These are phyloP conservation scores for Petrophora chlorosata DNA, from an alignment of 2,888 invertebrate genomes.

Conservation along the genomic window DNA sequence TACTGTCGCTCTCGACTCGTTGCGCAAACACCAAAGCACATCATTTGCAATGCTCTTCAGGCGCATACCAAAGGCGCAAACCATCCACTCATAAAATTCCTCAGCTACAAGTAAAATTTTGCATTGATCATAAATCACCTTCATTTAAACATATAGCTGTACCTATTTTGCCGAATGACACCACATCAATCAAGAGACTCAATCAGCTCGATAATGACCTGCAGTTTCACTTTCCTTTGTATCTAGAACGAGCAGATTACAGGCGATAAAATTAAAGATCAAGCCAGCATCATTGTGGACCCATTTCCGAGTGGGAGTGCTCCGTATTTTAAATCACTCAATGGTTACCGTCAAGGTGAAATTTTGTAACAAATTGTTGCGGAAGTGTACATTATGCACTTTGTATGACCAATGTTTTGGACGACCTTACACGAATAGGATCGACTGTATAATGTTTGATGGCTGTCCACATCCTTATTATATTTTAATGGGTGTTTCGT, in stretches of 20 bases:
- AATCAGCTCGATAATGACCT: constrained; percentile 56
- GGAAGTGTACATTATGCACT: constrained; percentile 57
- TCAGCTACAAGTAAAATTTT: constrained; percentile 22
- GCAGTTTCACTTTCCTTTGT: constrained; percentile 61
- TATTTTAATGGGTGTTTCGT: constrained; percentile 31
- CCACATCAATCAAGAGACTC: constrained; percentile 52
- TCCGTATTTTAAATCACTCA: constrained; percentile 43
- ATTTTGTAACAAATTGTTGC: constrained; percentile 52
- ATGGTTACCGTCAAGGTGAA: constrained; percentile 48
- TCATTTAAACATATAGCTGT: constrained; percentile 43
- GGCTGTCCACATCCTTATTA: constrained; percentile 31
- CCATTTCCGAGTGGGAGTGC: constrained; percentile 53
- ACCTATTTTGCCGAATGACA: constrained; percentile 49
- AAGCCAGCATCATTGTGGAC: constrained; percentile 48
- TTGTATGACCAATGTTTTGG: constrained; percentile 48
- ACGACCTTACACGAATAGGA: constrained; percentile 49
- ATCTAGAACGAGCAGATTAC: constrained; percentile 47
- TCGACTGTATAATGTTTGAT: constrained; percentile 39
- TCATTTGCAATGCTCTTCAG: constrained; percentile 46
- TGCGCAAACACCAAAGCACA: constrained; percentile 56
- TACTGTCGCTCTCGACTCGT: constrained; percentile 58
- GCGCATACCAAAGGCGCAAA: constrained; percentile 25
- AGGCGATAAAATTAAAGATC: constrained; percentile 52
- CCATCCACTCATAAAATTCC: constrained; percentile 31
- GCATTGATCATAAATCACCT: constrained; percentile 44